Evolutionary conservation across 2,888 invertebrate species (phyloP), one percentile per base, ranked within the genome.

Genomic region (Dicyrtoma fusca): DNA sequence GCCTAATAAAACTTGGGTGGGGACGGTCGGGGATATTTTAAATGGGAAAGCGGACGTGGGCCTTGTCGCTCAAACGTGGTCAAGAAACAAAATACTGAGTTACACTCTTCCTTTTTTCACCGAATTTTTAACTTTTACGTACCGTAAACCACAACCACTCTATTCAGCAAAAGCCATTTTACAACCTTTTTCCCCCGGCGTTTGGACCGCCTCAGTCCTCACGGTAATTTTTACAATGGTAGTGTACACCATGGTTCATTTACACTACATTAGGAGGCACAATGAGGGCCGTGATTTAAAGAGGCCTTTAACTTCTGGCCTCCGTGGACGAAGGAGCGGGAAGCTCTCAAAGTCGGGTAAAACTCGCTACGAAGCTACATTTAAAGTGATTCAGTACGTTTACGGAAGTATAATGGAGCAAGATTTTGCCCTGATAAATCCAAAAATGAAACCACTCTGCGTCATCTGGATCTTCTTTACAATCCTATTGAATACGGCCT

Each of bases 1-100:
- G 11, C 26, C 62, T 1, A 74, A 74, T 47, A 55, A 59, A 51
- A 66, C 70, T 51, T 74, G 74, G 74, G 42, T 62, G 0, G 74
- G 74, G 8, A n/a, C 49, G 1, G 55, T 74, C 1, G 68, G 62
- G 8, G 74, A 74, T 51, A 4, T 62, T n/a, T 26, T 34, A 11
- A 14, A 66, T 11, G n/a, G 44, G 1, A n/a, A 44, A 17, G 68
- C 71, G 1, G 71, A 73, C 17, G 44, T 73, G 11, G 70, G 73
- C 3, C 17, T 64, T 47, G 47, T 47, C 0, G 64, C 55, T 11
- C 47, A 49, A 49, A 73, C 63, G 1, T 19, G 19, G 11, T 11
- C 21, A 3, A 13, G 73, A 10, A 19, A 45, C 14, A 1, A 2
- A 45, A 49, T 61, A 13, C 57, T 69, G 13, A 51, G 21, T 25